These are phyloP conservation scores for Platysteira castanea DNA, from an alignment of 2,113 vertebrate species.

Conservation along the genomic window DNA sequence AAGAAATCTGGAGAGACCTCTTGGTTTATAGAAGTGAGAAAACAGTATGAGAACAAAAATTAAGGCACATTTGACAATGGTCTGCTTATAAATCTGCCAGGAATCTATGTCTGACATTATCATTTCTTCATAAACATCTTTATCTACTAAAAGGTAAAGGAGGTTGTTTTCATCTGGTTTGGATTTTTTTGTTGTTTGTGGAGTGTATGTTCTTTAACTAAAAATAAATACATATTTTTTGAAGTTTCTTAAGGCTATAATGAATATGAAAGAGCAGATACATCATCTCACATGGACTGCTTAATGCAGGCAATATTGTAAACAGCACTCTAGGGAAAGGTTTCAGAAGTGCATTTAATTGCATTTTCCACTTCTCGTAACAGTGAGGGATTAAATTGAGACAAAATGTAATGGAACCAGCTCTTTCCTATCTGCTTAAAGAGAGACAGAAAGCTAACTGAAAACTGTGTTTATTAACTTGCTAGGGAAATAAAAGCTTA, in stretches of 20 bases:
- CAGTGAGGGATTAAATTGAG: constrained; percentile 69
- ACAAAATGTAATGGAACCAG: constrained; percentile 64
- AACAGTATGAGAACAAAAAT: neutral
- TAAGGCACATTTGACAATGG: neutral
- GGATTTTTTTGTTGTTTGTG: neutral
- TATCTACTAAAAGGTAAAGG: neutral
- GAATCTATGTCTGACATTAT: neutral
- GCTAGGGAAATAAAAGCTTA: neutral
- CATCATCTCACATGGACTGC: neutral
- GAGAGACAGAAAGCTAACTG: constrained; percentile 8
- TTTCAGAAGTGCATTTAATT: constrained; percentile 75
- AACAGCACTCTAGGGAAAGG: constrained; percentile 62
- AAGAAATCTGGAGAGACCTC: neutral
- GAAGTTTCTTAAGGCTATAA: neutral
- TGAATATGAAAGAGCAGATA: neutral
- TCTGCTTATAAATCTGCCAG: neutral
- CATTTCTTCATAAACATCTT: neutral
- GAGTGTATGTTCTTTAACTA: neutral
- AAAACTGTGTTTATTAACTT: constrained; percentile 8
- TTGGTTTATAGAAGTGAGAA: neutral
- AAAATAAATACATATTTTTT: neutral
- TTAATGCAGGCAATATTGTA: constrained; percentile 60
- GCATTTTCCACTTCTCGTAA: constrained; percentile 73
- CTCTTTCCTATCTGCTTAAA: constrained; percentile 34
- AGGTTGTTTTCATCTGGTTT: neutral